A percentile compares a stretch with the other conserved stretches of the same genome.
Conservation (phyloP, 2,888 invertebrate genomes). For the Noctuana brunneofusca region DNA sequence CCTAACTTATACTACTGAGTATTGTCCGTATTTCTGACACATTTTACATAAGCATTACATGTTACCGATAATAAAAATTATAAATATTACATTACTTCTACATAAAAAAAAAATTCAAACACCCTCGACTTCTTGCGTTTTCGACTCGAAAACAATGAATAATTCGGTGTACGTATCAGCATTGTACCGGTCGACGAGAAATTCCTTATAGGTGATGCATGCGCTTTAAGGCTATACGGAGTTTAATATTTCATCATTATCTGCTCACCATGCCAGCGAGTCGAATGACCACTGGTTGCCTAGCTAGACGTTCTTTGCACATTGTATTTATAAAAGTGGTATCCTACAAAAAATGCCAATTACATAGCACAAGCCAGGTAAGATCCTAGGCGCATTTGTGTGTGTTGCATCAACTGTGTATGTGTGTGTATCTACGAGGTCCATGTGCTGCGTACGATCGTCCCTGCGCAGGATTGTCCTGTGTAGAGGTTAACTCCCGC, state of each 20-base stretch:
- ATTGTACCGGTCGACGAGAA: constrained; percentile 2
- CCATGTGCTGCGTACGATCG: constrained; percentile 54
- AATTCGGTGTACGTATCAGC: background rate
- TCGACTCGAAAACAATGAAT: background rate
- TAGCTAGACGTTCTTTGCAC: constrained; percentile 40
- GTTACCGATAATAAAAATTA: no score
- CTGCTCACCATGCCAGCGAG: constrained; percentile 23
- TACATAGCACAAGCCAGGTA: constrained; percentile 62
- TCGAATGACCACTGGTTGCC: constrained; percentile 38
- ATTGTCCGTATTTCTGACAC: no score
- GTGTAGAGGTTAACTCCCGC: constrained; percentile 70
- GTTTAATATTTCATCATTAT: constrained; percentile 31
- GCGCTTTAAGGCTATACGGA: constrained; percentile 6
- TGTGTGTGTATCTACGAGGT: constrained; percentile 47
- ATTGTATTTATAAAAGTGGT: constrained; percentile 58
- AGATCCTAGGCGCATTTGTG: constrained; percentile 51
- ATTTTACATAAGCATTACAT: no score
- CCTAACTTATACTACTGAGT: no score
- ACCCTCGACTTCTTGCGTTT: background rate
- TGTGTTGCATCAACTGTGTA: constrained; percentile 43
- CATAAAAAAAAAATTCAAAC: no score
- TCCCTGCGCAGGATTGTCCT: constrained; percentile 70
- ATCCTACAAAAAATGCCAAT: constrained; percentile 62
- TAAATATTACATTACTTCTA: no score
- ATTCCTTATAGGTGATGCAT: constrained; percentile 33